Conservation (phyloP, 2,113 vertebrate genomes). For the Pterophyllum scalare region DNA sequence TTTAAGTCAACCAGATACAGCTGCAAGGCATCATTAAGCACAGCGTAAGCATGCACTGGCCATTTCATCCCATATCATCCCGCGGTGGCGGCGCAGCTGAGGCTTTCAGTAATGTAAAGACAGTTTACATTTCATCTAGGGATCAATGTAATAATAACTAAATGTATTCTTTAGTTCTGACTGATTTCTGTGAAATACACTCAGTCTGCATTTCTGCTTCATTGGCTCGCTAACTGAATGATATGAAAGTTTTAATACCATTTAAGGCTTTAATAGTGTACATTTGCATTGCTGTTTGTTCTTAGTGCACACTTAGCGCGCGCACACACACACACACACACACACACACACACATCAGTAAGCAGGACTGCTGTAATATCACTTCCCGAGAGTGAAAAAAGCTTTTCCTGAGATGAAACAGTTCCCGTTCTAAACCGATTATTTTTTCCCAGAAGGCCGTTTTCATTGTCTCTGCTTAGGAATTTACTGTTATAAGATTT, state of each 20-base stretch:
- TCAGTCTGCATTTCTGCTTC: background rate
- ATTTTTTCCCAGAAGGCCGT: background rate
- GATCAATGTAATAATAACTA: constrained; percentile 60
- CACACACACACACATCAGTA: background rate
- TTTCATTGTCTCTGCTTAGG: background rate
- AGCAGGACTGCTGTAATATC: background rate
- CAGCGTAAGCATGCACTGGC: constrained; percentile 14
- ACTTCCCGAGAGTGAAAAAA: too few species aligned
- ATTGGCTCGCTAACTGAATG: constrained; percentile 36
- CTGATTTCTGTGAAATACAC: constrained; percentile 31
- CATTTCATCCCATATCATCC: constrained; percentile 37
- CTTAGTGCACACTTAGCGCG: too few species aligned
- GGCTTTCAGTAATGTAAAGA: constrained; percentile 59
- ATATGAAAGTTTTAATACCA: constrained; percentile 48
- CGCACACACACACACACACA: background rate
- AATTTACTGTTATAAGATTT: background rate
- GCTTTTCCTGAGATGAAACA: too few species aligned
- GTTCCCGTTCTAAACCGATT: background rate
- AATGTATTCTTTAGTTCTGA: constrained; percentile 43
- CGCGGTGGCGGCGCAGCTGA: constrained; percentile 38
- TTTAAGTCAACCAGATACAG: constrained; percentile 29
- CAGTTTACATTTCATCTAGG: constrained; percentile 42
- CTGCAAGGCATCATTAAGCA: constrained; percentile 17
- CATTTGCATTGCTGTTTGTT: background rate
- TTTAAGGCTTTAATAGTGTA: constrained; percentile 23